A percentile compares a stretch with the other conserved stretches of the same genome.
Evolutionary conservation across 2,113 vertebrate species (phyloP).

Genomic region (Pelvicachromis taeniatus): DNA sequence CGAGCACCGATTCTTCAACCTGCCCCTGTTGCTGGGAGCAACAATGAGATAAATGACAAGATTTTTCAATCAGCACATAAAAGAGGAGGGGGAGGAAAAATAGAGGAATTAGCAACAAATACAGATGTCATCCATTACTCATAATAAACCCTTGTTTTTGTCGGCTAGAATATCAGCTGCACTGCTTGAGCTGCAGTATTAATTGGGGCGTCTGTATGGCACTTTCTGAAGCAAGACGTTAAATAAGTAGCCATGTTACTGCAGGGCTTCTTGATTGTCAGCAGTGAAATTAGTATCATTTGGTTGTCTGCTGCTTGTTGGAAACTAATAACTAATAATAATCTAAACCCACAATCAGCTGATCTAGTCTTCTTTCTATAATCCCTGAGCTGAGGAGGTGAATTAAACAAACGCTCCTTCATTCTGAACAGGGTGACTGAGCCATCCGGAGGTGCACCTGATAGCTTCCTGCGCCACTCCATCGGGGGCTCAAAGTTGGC

Average conservation of each 20-base stretch:
- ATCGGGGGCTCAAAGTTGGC: constrained; percentile 40
- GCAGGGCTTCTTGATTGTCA: background rate
- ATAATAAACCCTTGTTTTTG: background rate
- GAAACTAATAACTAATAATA: background rate
- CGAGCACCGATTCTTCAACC: constrained; percentile 37
- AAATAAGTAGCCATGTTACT: background rate
- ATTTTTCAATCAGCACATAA: constrained; percentile 26
- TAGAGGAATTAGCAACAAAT: background rate
- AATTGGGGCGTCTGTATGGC: background rate
- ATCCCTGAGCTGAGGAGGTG: background rate
- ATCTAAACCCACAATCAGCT: background rate
- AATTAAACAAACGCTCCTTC: constrained; percentile 19
- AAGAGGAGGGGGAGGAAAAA: background rate
- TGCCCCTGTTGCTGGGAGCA: constrained; percentile 56
- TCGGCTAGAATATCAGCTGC: background rate
- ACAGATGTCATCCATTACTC: constrained; percentile 14
- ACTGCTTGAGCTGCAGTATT: background rate
- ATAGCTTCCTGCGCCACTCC: constrained; percentile 34
- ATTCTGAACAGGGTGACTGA: background rate
- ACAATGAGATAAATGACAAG: constrained; percentile 53
- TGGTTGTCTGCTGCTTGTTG: background rate
- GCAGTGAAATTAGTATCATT: background rate
- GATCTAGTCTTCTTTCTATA: background rate
- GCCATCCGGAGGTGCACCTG: constrained; percentile 38
- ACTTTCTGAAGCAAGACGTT: background rate